Evolutionary conservation across 2,113 vertebrate species (phyloP).

Genomic region (Perccottus glenii): DNA sequence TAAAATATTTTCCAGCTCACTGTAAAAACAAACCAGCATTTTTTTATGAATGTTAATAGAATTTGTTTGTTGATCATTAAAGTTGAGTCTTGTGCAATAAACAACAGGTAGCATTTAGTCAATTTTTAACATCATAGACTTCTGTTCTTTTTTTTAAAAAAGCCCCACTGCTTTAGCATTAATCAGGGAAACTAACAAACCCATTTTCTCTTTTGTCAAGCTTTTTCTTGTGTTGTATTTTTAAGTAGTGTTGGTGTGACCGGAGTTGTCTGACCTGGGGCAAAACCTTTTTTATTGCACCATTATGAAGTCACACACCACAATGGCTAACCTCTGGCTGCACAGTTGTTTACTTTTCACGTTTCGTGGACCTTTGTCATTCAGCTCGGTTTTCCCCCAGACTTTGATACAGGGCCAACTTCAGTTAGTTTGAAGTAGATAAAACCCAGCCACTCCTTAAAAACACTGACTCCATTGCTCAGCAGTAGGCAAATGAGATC

Average conservation of each 20-base stretch:
- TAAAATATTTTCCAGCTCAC: neutral
- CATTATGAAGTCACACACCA: slow-evolving; percentile 11
- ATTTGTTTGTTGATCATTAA: neutral
- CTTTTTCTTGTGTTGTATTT: too few relatives aligned
- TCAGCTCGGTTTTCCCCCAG: slow-evolving; percentile 48
- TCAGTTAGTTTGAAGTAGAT: slow-evolving; percentile 57
- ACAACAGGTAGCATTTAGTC: neutral
- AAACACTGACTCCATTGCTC: slow-evolving; percentile 29
- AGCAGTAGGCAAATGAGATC: slow-evolving; percentile 53
- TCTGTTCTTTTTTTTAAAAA: neutral
- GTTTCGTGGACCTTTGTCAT: slow-evolving; percentile 32
- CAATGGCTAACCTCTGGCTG: slow-evolving; percentile 24
- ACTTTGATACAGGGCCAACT: slow-evolving; percentile 68
- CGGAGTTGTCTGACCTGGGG: slow-evolving; percentile 26
- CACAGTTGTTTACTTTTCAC: slow-evolving; percentile 43
- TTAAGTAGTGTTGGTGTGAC: neutral
- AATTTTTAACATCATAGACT: neutral
- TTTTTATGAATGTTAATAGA: neutral
- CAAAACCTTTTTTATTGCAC: slow-evolving; percentile 20
- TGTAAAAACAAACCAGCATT: neutral
- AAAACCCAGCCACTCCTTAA: slow-evolving; percentile 52
- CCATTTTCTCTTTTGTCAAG: neutral
- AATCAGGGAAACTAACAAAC: neutral
- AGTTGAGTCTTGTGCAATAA: neutral
- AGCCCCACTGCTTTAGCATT: neutral